These are phyloP conservation scores for Discoglossus pictus DNA, from an alignment of 2,797 vertebrate species.

Conservation along the genomic window DNA sequence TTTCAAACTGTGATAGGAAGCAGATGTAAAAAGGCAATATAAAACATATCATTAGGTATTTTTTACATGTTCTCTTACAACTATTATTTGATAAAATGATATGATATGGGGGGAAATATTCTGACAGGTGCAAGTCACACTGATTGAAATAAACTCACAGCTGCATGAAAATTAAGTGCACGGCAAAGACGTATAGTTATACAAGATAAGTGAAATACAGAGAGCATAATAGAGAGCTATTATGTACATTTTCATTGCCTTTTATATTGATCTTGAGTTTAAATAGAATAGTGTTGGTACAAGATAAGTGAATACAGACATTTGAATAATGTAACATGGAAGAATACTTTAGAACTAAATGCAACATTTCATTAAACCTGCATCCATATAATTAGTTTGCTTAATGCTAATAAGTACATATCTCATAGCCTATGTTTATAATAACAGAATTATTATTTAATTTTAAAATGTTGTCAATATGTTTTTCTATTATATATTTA, in stretches of 20 bases:
- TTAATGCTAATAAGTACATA: too few relatives aligned
- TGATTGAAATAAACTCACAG: constrained; percentile 87
- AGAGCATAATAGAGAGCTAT: constrained; percentile 75
- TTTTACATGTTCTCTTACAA: constrained; percentile 82
- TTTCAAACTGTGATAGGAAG: constrained; percentile 80
- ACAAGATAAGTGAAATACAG: constrained; percentile 84
- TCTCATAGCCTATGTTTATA: too few relatives aligned
- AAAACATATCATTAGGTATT: constrained; percentile 65
- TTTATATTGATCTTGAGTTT: constrained; percentile 80
- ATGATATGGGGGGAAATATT: constrained; percentile 81
- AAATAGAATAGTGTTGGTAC: constrained; percentile 65
- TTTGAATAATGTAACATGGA: constrained; percentile 66
- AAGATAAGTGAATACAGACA: constrained; percentile 65
- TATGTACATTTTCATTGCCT: constrained; percentile 80
- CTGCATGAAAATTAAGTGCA: constrained; percentile 85
- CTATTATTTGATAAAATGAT: constrained; percentile 82
- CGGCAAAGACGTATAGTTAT: constrained; percentile 82
- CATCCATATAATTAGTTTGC: too few relatives aligned
- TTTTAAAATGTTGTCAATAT: too few relatives aligned
- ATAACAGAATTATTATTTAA: too few relatives aligned
- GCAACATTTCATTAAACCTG: constrained; percentile 65
- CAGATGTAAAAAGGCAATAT: constrained; percentile 77
- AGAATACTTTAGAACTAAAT: constrained; percentile 63
- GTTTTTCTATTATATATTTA: too few relatives aligned
- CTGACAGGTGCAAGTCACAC: constrained; percentile 86